Base-by-base conservation (phyloP, 2,113 vertebrate species). In the Protobothrops flavoviridis region DNA sequence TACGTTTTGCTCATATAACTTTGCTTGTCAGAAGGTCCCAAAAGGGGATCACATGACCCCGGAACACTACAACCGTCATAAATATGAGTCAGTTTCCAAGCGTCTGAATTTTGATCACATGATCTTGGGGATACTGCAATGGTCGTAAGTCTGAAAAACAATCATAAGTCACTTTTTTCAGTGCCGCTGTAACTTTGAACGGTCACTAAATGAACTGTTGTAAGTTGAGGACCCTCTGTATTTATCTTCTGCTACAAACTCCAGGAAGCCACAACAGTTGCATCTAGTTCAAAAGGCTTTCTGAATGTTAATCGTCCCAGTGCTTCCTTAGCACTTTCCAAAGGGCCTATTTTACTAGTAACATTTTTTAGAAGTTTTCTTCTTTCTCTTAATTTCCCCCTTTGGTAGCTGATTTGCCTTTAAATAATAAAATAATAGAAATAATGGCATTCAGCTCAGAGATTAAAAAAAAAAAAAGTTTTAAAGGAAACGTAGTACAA, bases 1-100 rank as follows among this genome's bases (percentile, higher is more conserved):
- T 5, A 26, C 5, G 0, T 1, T 11, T 29, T 2, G 94, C 95
- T 0, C 59, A 99, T 99, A 45, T 45, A 45, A 45, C 45, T 69
- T 69, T 33, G 4, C 29, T 69, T 33, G 29, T 69, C 64, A 69
- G 64, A 69, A 17, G 64, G 12, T 69, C 1, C 2, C 64, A 69
- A 69, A 69, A 69, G n/a, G 61, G 3, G 29, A 69, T 69, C 12
- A 5, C 12, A 5, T n/a, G 61, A 69, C 61, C 5, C 12, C 0
- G 5, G 61, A 29, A n/a, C 61, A n/a, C 12, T 69, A 29, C 29
- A 69, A 69, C 61, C 0, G 10, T 9, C 61, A 13, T 64, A 29
- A 64, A 64, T 29, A 61, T 29, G 59, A 61, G 4, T 64, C 11
- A 64, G 61, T 69, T 69, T 69, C 61, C 61, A n/a, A 69, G 12